Percentiles rank a stretch among this genome's conserved stretches.
phyloP scores from a whole-genome alignment of 2,113 vertebrate genomes.

The Thinocorus orbignyianus region DNA sequence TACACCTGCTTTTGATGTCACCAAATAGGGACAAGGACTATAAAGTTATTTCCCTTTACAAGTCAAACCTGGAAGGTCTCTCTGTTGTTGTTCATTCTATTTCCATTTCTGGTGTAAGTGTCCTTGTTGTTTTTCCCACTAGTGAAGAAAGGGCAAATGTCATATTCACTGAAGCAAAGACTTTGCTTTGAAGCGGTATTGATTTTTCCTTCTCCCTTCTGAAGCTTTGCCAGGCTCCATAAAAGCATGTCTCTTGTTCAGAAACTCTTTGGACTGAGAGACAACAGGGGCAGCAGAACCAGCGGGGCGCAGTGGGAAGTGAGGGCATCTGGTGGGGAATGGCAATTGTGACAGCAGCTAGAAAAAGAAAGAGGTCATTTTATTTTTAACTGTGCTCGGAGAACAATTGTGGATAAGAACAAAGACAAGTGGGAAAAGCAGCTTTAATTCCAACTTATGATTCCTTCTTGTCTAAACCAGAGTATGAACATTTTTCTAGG shows the following conservation, averaged over 20 bases:
- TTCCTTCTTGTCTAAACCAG: neutral
- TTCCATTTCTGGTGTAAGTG: constrained; percentile 41
- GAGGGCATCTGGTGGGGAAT: constrained; percentile 38
- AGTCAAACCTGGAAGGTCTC: constrained; percentile 54
- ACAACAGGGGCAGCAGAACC: constrained; percentile 55
- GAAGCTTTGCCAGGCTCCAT: constrained; percentile 56
- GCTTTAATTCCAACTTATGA: neutral
- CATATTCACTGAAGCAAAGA: constrained; percentile 67
- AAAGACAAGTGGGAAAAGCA: neutral
- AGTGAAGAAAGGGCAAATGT: constrained; percentile 67
- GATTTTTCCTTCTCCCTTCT: constrained; percentile 62
- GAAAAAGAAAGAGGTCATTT: constrained; percentile 58
- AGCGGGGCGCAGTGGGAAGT: neutral
- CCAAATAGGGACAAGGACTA: constrained; percentile 34
- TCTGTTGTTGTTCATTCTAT: constrained; percentile 50
- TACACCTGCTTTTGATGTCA: constrained; percentile 36
- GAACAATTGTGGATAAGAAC: neutral
- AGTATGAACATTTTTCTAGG: neutral
- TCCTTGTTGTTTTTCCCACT: constrained; percentile 65
- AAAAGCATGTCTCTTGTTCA: constrained; percentile 56
- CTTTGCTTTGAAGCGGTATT: constrained; percentile 55
- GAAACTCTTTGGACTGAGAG: constrained; percentile 50
- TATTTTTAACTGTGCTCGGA: constrained; percentile 37
- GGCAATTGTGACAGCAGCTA: constrained; percentile 25
- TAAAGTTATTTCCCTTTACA: constrained; percentile 47